A percentile compares a stretch with the other conserved stretches of the same genome.
Evolutionary conservation across 2,888 invertebrate genomes (phyloP).

Genomic region (Diaperis boleti): DNA sequence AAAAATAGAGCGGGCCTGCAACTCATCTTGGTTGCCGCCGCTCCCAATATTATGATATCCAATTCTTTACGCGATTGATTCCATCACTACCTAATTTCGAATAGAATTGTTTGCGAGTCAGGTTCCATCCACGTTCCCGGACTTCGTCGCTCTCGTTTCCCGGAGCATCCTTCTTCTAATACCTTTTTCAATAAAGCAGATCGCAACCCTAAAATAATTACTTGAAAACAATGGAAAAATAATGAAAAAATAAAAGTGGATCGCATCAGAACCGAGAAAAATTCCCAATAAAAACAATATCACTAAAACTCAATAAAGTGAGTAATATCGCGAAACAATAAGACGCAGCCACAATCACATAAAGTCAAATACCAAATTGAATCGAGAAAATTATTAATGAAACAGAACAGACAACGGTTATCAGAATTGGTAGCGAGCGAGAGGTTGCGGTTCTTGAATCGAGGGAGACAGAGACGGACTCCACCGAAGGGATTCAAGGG

Average conservation of each 20-base stretch:
- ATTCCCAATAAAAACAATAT: constrained; percentile 61
- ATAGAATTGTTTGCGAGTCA: neutral
- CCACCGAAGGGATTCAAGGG: constrained; percentile 61
- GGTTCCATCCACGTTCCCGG: constrained; percentile 5
- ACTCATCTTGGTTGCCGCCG: neutral
- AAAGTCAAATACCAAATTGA: constrained; percentile 64
- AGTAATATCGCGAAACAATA: constrained; percentile 63
- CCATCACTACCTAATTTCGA: neutral
- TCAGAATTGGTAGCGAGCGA: constrained; percentile 43
- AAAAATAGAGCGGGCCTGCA: neutral
- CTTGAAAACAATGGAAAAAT: constrained; percentile 60
- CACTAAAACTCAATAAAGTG: constrained; percentile 63
- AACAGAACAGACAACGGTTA: constrained; percentile 61
- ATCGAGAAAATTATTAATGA: constrained; percentile 65
- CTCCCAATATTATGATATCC: neutral
- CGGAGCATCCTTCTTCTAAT: constrained; percentile 44
- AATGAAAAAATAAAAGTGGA: constrained; percentile 58
- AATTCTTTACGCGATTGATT: neutral
- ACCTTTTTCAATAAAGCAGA: constrained; percentile 48
- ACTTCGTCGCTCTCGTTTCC: constrained; percentile 12
- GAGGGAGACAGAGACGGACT: constrained; percentile 36
- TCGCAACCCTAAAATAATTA: constrained; percentile 56
- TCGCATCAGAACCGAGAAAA: constrained; percentile 53
- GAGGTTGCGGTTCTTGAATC: constrained; percentile 6
- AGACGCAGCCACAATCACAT: constrained; percentile 62